Evolutionary conservation across 1,140 invertebrate genomes (phyloP).

Genomic region (Adelges cooleyi): DNA sequence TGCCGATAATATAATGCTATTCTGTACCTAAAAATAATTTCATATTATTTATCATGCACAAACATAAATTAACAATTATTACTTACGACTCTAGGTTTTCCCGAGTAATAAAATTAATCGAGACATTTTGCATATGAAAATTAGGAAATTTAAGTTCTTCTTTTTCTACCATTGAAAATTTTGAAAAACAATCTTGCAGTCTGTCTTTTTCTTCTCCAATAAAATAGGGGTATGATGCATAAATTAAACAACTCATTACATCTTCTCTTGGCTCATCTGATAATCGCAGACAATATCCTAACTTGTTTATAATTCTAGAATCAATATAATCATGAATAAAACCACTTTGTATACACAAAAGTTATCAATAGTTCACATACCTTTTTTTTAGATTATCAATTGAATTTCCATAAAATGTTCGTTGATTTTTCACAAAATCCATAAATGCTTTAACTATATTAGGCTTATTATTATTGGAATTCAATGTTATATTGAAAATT

Average conservation of each 20-base stretch:
- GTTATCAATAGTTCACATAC: neutral
- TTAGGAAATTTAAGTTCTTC: slow-evolving; percentile 9
- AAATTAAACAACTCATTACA: slow-evolving; percentile 11
- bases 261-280: slow-evolving; percentile 17
- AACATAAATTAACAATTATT: neutral
- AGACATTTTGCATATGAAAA: neutral
- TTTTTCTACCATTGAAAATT: slow-evolving; percentile 10
- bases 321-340: neutral
- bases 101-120: slow-evolving; percentile 2
- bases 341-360: neutral
- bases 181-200: neutral
- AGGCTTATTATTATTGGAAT: neutral
- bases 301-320: neutral
- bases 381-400: neutral
- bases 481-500: neutral
- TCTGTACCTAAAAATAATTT: slow-evolving; percentile 14
- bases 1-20: neutral
- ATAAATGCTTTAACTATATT: slow-evolving; percentile 8
- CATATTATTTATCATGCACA: too few relatives aligned
- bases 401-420: slow-evolving; percentile 5
- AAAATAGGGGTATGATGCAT: slow-evolving; percentile 15
- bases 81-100: slow-evolving; percentile 1
- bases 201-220: slow-evolving; percentile 16
- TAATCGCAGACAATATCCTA: neutral
- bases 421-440: neutral